Base-by-base conservation (phyloP, 2,797 vertebrate genomes). In the Eurystomus glaucurus region DNA sequence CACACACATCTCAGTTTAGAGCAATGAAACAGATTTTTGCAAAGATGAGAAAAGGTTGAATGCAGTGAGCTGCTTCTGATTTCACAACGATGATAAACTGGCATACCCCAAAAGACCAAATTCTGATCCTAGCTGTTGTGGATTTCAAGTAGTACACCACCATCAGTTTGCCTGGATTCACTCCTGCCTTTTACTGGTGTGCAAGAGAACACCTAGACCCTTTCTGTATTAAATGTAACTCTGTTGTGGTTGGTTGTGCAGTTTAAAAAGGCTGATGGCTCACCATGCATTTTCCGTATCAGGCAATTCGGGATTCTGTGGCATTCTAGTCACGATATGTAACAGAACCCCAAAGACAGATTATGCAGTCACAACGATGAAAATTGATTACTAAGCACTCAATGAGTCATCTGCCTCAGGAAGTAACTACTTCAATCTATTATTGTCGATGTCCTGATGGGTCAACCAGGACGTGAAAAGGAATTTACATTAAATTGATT, bases 401-500 rank as follows among this genome's bases (percentile, higher is more conserved):
- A 61, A 96, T 98, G 97, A 98, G 97, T 98, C 98, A 98, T 97
- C 98, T 98, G 98, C 98, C 97, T 98, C 94, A 97, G 98, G 98
- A 98, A 98, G 98, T 98, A 98, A 98, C 97, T 97, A 97, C 97
- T 98, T 97, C 97, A 96, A 98, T 98, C 97, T 98, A 96, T 98
- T 98, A 98, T 98, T 98, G 98, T 98, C 95, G 81, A 96, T 97
- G 97, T 98, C 97, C 96, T 98, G 97, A 97, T 98, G 97, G 98
- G 98, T 98, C 98, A 98, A 97, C 97, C 97, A 97, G 97, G 89
- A 98, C 85, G 96, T 97, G 98, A 98, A 98, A 97, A 95, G 95
- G 95, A 98, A 98, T 98, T 98, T 98, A 97, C 98, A 98, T 98
- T 97, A 98, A 98, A 98, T 98, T 98, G 98, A 98, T 98, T 98